Evolutionary conservation across 1,140 invertebrate species (phyloP), one percentile per base, ranked within the genome.

Genomic region (Zeugodacus cucurbitae): DNA sequence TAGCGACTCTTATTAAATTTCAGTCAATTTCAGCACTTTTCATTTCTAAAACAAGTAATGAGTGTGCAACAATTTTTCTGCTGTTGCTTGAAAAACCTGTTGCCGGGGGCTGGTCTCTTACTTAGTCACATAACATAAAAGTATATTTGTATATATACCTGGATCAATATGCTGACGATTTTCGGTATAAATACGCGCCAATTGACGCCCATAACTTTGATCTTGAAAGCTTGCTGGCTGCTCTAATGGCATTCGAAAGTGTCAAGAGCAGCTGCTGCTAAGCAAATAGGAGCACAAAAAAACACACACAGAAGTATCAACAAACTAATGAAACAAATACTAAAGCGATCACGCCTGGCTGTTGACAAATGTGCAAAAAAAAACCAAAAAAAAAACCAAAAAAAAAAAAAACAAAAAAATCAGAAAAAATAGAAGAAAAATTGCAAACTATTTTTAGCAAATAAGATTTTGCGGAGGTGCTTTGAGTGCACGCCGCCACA

Each of bases 221-320:
- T 48, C 74, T 82, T 82, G 74, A 82, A 44, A 17, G 37, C 70
- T 74, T 41, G n/a, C 8, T 41, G 58, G 2, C 58, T n/a, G 0
- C 58, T 7, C 10, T 62, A 26, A 48, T 48, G 74, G 11, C 74
- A 26, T 54, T 26, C 37, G 14, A 11, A 6, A 82, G 41, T 82
- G 74, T 82, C 41, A 82, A 82, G 74, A 82, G 74, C 41, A 82
- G 44, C 74, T 82, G 44, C 74, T 82, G 74, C n/a, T 48, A 29
- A 34, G 8, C 20, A 48, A 44, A 48, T 17, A 44, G 3, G 32
- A 78, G n/a, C 41, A 29, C 26, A 48, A 82, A 82, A 22, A 37
- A 70, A 70, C 1, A 70, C n/a, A 70, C 10, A 29, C 10, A 41
- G 17, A 48, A 54, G 74, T 14, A 1, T 17, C 26, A 82, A 48